Base-by-base conservation (phyloP, 1,140 invertebrate species). In the Drosophila repletoides region DNA sequence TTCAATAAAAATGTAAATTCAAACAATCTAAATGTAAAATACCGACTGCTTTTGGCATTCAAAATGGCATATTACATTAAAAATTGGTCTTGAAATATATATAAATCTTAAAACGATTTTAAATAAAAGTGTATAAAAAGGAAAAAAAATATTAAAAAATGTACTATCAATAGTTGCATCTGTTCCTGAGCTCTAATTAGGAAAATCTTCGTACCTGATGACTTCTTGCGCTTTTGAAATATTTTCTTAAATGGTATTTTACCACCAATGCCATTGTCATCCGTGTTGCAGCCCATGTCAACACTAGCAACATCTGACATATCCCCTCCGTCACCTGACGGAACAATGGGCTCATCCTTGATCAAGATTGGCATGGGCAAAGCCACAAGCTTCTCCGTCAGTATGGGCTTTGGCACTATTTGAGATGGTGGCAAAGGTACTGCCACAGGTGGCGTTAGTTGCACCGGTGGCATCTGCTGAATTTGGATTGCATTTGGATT, bases 181-280 rank as follows among this genome's bases (percentile, higher is more conserved):
- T n/a, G n/a, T n/a, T n/a, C n/a, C n/a, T n/a, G n/a, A n/a, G n/a
- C n/a, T n/a, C n/a, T n/a, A n/a, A n/a, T n/a, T n/a, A n/a, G n/a
- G n/a, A n/a, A n/a, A n/a, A n/a, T 22, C 7, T 36, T 36, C 43
- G 26, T 69, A 89, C 88, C 88, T 10, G 88, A 89, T 14, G 88
- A 86, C 81, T 89, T 89, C 72, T 89, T 89, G 40, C 88, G 80
- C 41, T 79, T 89, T 41, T 76, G 72, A 6, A 89, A 89, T 22
- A 89, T 89, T 43, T 89, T 89, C 36, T 89, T 89, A 6, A 89
- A 89, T 22, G 75, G 74, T n/a, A 88, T 71, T 70, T 87, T 89
- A 5, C 84, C 88, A 1, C 48, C 40, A 40, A 53, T 71, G 0
- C 73, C 74, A 6, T 65, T 53, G n/a, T 31, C 15, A n/a, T 10